A percentile compares a stretch with the other conserved stretches of the same genome.
Evolutionary conservation across 2,888 invertebrate genomes (phyloP).

Genomic region (Coleophora deauratella): DNA sequence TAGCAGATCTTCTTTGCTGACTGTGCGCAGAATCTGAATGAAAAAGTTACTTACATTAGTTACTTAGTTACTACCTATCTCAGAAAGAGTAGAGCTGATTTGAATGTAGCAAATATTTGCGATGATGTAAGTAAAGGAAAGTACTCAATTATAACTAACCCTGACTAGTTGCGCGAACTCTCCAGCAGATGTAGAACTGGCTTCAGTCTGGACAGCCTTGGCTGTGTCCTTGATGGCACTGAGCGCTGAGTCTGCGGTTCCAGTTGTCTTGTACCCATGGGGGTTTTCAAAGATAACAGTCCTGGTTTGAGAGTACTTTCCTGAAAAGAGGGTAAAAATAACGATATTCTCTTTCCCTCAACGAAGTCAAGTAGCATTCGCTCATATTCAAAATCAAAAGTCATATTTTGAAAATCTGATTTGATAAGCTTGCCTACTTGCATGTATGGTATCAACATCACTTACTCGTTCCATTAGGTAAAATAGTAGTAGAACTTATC

Average conservation of each 20-base stretch:
- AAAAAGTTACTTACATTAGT: constrained; percentile 8
- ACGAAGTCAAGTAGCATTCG: neutral
- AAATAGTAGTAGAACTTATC: too few species aligned
- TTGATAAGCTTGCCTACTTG: too few species aligned
- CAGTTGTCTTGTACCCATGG: constrained; percentile 62
- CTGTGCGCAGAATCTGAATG: constrained; percentile 76
- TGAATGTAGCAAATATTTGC: too few species aligned
- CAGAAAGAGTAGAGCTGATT: too few species aligned
- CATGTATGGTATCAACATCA: neutral
- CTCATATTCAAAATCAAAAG: neutral
- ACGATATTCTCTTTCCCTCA: constrained; percentile 8
- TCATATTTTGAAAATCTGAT: too few species aligned
- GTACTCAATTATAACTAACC: constrained; percentile 35
- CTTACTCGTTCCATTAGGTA: too few species aligned
- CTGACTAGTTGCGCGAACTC: constrained; percentile 78
- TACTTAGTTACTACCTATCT: too few species aligned
- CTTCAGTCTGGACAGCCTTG: constrained; percentile 72
- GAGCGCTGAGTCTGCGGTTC: constrained; percentile 73
- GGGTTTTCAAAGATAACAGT: constrained; percentile 84
- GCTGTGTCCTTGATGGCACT: constrained; percentile 76
- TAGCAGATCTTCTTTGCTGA: constrained; percentile 81
- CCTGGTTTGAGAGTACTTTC: constrained; percentile 50
- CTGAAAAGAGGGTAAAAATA: constrained; percentile 20
- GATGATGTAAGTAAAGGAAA: too few species aligned
- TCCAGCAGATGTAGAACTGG: constrained; percentile 79